A percentile compares a stretch with the other conserved stretches of the same genome.
Evolutionary conservation across 1,140 invertebrate genomes (phyloP).

Genomic region (Drosophila bifasciata): DNA sequence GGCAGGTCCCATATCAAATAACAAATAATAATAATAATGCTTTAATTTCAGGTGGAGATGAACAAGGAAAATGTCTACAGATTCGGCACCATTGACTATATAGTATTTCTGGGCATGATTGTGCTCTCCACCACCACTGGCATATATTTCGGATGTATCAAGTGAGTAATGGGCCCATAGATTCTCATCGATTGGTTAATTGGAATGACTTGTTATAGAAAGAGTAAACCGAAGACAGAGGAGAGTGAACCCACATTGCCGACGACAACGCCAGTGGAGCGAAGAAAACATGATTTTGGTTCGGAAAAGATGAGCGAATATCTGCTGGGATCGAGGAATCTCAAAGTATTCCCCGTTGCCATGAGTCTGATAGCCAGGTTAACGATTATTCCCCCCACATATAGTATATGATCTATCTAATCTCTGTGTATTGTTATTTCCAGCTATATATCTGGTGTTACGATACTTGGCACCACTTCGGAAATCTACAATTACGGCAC

Average conservation of each 20-base stretch:
- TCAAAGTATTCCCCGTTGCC: conserved; percentile 91
- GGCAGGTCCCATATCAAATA: not conserved
- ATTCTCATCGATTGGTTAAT: conserved; percentile 14
- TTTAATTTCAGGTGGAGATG: conserved; percentile 21
- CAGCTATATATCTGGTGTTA: conserved; percentile 95
- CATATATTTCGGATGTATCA: conserved; percentile 88
- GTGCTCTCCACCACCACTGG: conserved; percentile 88
- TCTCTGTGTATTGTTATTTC: conserved; percentile 50
- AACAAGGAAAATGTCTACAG: conserved; percentile 38
- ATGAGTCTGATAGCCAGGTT: conserved; percentile 91
- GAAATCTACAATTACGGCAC: conserved; percentile 95
- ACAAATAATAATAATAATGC: not conserved
- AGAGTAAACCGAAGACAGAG: conserved; percentile 50
- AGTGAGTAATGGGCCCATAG: conserved; percentile 47
- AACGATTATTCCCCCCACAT: not conserved
- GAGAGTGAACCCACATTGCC: conserved; percentile 52
- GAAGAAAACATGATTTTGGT: conserved; percentile 71
- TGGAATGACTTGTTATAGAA: conserved; percentile 32
- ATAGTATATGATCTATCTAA: conserved; percentile 20
- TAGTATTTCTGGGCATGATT: conserved; percentile 87
- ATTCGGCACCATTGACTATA: conserved; percentile 86
- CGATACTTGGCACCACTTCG: conserved; percentile 93
- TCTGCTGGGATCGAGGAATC: conserved; percentile 89
- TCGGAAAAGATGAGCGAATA: conserved; percentile 87
- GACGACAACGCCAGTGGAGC: conserved; percentile 32